Percentiles rank a stretch among this genome's conserved stretches.
These are phyloP conservation scores for Columbina picui DNA, from an alignment of 2,113 vertebrate species.

Conservation along the genomic window DNA sequence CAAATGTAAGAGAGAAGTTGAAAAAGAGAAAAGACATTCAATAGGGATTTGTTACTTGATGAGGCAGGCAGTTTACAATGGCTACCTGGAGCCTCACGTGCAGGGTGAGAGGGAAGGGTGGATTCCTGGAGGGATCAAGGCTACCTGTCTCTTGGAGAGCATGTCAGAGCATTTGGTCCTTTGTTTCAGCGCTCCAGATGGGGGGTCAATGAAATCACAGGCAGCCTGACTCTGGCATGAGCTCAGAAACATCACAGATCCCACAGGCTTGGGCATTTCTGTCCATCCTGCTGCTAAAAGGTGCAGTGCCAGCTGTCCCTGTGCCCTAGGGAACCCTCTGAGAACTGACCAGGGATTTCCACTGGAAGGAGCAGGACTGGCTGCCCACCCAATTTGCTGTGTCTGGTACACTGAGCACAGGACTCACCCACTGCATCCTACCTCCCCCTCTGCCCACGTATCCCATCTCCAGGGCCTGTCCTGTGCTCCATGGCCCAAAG, in stretches of 20 bases:
- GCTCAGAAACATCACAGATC: background rate
- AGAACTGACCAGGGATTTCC: background rate
- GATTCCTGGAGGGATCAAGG: background rate
- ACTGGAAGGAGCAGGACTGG: background rate
- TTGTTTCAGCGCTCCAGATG: background rate
- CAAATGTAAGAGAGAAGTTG: background rate
- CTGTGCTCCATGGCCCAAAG: background rate
- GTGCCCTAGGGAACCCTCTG: background rate
- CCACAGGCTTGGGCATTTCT: no score
- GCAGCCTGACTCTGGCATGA: background rate
- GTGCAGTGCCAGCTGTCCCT: background rate
- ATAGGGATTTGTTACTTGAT: background rate
- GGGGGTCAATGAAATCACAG: background rate
- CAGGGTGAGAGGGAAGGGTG: background rate
- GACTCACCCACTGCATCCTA: background rate
- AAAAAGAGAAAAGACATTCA: background rate
- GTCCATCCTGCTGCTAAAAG: background rate
- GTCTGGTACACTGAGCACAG: background rate
- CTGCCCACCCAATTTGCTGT: background rate
- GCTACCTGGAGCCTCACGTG: background rate
- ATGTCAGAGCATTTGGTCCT: background rate
- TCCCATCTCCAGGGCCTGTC: background rate
- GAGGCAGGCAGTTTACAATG: accelerated
- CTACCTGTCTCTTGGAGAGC: background rate
- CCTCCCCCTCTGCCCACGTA: background rate